These are phyloP conservation scores for Osedax frankpressi DNA, from an alignment of 2,888 invertebrate species.

Conservation along the genomic window DNA sequence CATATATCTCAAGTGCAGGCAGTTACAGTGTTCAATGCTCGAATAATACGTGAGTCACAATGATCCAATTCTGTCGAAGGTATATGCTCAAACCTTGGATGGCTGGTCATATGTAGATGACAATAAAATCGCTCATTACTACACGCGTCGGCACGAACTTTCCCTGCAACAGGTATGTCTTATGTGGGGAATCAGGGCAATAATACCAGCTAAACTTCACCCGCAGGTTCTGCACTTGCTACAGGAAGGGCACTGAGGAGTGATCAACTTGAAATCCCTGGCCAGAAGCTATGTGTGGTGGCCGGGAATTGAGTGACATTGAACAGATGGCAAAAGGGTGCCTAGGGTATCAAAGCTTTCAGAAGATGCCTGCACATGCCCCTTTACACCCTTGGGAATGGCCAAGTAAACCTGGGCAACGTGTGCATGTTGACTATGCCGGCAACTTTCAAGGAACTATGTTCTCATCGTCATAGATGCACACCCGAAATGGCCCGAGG, in stretches of 20 bases:
- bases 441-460: neutral
- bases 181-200: neutral
- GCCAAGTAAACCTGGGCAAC: neutral
- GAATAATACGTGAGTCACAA: neutral
- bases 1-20: constrained; percentile 4
- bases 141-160: constrained; percentile 2
- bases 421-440: neutral
- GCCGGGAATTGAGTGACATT: constrained; percentile 5
- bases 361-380: neutral
- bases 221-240: neutral
- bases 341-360: neutral
- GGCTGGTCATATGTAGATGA: neutral
- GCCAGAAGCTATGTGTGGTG: no score
- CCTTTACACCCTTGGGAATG: neutral
- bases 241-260: neutral
- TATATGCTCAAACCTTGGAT: neutral
- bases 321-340: neutral
- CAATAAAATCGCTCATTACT: constrained; percentile 2
- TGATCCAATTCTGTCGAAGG: neutral
- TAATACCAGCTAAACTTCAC: neutral
- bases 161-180: neutral
- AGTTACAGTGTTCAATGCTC: neutral
- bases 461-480: constrained; percentile 3
- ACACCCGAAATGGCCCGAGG: neutral
- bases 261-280: no score